Conservation (phyloP, 2,888 invertebrate genomes). For the Corbicula japonica region DNA sequence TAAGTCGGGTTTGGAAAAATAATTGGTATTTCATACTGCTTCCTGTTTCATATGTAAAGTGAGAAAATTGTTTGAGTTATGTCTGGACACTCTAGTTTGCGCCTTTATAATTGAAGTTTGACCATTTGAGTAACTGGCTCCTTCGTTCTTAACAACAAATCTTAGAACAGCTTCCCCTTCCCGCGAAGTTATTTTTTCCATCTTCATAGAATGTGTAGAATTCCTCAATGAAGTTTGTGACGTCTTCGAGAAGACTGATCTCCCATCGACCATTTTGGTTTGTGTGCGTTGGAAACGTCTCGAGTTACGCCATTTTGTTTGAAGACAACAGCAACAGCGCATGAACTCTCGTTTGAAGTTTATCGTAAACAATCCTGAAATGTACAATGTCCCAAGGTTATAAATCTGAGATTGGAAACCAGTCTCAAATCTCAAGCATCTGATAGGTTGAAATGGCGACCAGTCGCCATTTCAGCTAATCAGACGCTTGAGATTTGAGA, state of each 20-base stretch:
- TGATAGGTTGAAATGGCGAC: not conserved
- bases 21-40: constrained; percentile 5
- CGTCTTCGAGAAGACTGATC: constrained; percentile 48
- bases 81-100: constrained; percentile 18
- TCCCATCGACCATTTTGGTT: constrained; percentile 34
- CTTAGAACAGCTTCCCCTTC: constrained; percentile 31
- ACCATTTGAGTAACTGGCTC: not conserved
- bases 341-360: constrained; percentile 82
- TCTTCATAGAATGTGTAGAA: constrained; percentile 39
- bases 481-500: not conserved
- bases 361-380: constrained; percentile 83
- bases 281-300: constrained; percentile 37
- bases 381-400: not conserved
- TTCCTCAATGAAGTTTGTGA: constrained; percentile 51
- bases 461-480: not conserved
- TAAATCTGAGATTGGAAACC: too few species aligned
- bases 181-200: constrained; percentile 28
- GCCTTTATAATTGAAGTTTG: not conserved
- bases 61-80: constrained; percentile 38
- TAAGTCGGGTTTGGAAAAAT: too few species aligned
- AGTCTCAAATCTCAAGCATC: not conserved
- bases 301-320: constrained; percentile 60
- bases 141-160: constrained; percentile 13
- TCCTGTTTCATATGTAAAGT: constrained; percentile 34
- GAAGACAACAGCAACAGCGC: constrained; percentile 79